Percentiles rank a stretch among this genome's conserved stretches.
Conservation (phyloP, 2,113 vertebrate species). For the Brienomyrus longianalis region DNA sequence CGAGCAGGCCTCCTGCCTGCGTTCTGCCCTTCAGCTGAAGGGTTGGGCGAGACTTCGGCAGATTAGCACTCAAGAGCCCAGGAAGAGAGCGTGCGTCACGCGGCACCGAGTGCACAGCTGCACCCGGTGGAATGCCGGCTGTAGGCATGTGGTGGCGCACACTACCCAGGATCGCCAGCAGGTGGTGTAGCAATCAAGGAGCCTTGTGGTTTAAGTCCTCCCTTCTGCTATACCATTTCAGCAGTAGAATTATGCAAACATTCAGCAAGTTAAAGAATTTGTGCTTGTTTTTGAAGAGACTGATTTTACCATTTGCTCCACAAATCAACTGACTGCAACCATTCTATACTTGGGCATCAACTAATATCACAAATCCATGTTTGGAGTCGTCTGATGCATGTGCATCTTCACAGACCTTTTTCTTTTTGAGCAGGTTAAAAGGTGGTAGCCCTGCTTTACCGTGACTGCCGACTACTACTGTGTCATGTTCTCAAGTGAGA, state of each 20-base stretch:
- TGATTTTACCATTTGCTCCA: neutral
- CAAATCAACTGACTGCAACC: neutral
- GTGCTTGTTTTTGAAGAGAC: neutral
- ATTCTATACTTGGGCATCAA: neutral
- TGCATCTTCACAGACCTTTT: neutral
- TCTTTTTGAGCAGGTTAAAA: neutral
- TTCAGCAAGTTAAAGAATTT: neutral
- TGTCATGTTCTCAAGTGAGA: neutral
- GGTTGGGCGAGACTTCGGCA: constrained; percentile 21
- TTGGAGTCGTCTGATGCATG: neutral
- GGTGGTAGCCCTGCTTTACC: neutral
- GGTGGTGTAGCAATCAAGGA: neutral
- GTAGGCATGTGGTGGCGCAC: neutral
- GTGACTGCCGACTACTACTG: neutral
- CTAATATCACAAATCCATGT: neutral
- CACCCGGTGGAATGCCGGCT: neutral
- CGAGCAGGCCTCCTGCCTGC: constrained; percentile 2
- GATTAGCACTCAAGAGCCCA: neutral
- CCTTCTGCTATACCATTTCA: neutral
- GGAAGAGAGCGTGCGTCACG: neutral
- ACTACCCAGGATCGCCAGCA: neutral
- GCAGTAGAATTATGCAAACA: neutral
- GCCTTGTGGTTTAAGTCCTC: neutral
- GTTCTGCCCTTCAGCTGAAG: constrained; percentile 22
- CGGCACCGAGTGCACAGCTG: neutral